phyloP scores from a whole-genome alignment of 1,140 invertebrate species.

The Drosophila suzukii region DNA sequence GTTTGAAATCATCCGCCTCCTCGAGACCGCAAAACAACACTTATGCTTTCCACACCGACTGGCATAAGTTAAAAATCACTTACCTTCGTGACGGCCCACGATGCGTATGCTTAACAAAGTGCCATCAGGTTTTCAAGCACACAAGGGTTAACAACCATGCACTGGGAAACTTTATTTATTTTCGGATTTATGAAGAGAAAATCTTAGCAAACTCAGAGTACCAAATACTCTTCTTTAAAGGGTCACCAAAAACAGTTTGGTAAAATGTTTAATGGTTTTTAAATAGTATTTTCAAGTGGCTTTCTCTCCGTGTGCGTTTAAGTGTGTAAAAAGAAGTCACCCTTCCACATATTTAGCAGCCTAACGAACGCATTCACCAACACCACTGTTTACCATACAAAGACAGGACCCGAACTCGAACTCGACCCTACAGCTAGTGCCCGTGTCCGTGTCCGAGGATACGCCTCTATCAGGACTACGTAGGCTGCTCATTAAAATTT shows the following conservation, averaged over 20 bases:
- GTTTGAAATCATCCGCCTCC: background rate
- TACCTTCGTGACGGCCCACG: slow-evolving; percentile 31
- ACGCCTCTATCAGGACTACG: slow-evolving; percentile 43
- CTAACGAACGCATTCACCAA: slow-evolving; percentile 61
- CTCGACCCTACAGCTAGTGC: slow-evolving; percentile 32
- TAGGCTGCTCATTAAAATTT: slow-evolving; percentile 73
- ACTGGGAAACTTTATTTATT: background rate
- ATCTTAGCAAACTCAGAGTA: background rate
- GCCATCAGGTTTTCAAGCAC: slow-evolving; percentile 19
- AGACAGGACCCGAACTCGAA: slow-evolving; percentile 25
- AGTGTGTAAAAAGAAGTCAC: slow-evolving; percentile 44
- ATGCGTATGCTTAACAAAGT: slow-evolving; percentile 54
- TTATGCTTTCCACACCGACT: slow-evolving; percentile 41
- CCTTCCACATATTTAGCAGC: slow-evolving; percentile 57
- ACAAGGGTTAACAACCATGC: background rate
- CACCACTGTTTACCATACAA: slow-evolving; percentile 43
- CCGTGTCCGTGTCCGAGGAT: slow-evolving; percentile 15
- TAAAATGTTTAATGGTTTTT: background rate
- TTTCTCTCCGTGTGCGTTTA: slow-evolving; percentile 25
- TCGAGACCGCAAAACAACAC: slow-evolving; percentile 13
- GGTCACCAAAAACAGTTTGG: too few relatives aligned
- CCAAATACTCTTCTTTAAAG: too few relatives aligned
- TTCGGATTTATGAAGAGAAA: too few relatives aligned
- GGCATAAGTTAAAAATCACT: slow-evolving; percentile 69
- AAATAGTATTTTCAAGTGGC: background rate